phyloP scores from a whole-genome alignment of 2,888 invertebrate genomes.

The Napeogenes inachia region DNA sequence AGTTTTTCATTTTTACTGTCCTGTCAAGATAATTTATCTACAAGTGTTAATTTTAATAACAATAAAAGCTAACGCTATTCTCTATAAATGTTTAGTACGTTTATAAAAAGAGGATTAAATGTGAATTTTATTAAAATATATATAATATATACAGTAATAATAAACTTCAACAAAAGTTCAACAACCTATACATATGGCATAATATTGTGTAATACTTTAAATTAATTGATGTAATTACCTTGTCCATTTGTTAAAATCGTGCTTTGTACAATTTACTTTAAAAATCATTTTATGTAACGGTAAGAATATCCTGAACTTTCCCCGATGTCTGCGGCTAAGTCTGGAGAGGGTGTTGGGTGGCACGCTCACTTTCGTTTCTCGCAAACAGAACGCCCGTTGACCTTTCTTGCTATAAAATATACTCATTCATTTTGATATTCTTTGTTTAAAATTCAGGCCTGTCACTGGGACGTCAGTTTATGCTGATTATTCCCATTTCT shows the following conservation, averaged over 20 bases:
- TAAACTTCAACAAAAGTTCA: no score
- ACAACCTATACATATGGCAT: no score
- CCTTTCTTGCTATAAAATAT: conserved; percentile 40
- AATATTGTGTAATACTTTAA: no score
- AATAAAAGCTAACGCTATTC: not conserved
- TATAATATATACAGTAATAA: not conserved
- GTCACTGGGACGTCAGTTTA: not conserved
- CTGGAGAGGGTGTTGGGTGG: conserved; percentile 37
- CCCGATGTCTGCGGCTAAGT: conserved; percentile 52
- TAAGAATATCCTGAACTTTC: conserved; percentile 37
- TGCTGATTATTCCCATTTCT: not conserved
- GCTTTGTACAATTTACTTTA: conserved; percentile 9
- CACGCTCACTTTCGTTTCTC: conserved; percentile 61
- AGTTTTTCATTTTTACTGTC: not conserved
- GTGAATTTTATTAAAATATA: not conserved
- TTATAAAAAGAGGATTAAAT: not conserved
- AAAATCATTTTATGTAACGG: conserved; percentile 17
- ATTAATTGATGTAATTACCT: no score
- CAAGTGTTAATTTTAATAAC: conserved; percentile 2
- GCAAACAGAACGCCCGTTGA: conserved; percentile 41
- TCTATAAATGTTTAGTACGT: conserved; percentile 1
- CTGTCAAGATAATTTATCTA: not conserved
- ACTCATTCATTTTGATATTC: conserved; percentile 15
- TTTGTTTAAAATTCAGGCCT: conserved; percentile 6
- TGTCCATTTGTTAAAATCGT: not conserved